Conservation (phyloP, 1,140 invertebrate species). For the Oreohelix idahoensis region DNA sequence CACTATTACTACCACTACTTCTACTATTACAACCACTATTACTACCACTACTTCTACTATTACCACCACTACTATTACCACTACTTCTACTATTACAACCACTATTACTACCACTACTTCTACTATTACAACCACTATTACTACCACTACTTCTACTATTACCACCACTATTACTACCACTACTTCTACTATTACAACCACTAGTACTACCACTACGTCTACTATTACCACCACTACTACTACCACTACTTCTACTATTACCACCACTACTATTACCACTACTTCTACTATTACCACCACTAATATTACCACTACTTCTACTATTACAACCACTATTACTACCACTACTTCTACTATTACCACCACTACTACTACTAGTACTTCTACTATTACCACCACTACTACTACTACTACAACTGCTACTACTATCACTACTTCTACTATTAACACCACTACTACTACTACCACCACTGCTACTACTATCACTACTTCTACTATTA, state of each 20-base stretch:
- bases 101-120: background rate
- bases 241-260: background rate
- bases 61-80: background rate
- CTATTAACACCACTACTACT: too few relatives aligned
- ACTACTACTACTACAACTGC: too few relatives aligned
- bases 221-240: background rate
- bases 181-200: background rate
- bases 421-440: too few relatives aligned
- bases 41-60: background rate
- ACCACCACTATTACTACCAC: background rate
- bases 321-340: background rate
- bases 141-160: background rate
- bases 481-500: too few relatives aligned
- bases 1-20: background rate
- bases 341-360: background rate
- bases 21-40: background rate
- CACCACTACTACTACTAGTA: background rate
- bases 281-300: background rate
- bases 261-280: background rate
- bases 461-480: too few relatives aligned
- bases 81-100: background rate
- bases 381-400: background rate
- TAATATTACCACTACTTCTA: background rate
- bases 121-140: background rate
- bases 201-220: background rate